Percentiles rank a stretch among this genome's conserved stretches.
These are phyloP conservation scores for Steinernema feltiae DNA, from an alignment of 1,140 invertebrate genomes.

Conservation along the genomic window DNA sequence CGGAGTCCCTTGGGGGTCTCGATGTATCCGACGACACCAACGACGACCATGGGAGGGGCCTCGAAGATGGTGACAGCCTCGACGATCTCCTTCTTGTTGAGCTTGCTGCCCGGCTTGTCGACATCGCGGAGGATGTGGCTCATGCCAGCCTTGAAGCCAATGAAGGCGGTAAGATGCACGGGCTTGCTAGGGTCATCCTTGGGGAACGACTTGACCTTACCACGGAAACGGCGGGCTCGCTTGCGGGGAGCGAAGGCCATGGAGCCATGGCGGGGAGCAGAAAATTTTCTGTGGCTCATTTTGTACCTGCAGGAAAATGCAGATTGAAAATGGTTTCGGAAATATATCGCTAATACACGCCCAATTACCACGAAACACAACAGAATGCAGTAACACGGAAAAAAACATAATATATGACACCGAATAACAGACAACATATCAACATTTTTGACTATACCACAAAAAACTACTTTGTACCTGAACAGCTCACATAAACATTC, in stretches of 20 bases:
- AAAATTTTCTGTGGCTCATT: conserved; percentile 98
- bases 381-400: too few species aligned
- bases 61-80: conserved; percentile 97
- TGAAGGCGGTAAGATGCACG: conserved; percentile 92
- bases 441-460: too few species aligned
- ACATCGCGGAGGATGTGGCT: conserved; percentile 97
- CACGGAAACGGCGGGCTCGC: conserved; percentile 84
- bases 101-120: conserved; percentile 91
- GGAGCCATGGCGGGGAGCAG: conserved; percentile 95
- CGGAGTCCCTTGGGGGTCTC: conserved; percentile 92
- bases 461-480: too few species aligned
- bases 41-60: conserved; percentile 93
- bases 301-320: conserved; percentile 39
- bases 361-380: too few species aligned
- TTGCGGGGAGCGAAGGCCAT: conserved; percentile 99
- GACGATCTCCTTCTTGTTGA: conserved; percentile 99
- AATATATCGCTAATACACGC: too few species aligned
- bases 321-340: not conserved
- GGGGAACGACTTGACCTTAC: conserved; percentile 99
- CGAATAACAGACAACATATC: too few species aligned
- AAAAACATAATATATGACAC: too few species aligned
- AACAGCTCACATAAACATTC: too few species aligned
- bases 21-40: conserved; percentile 96
- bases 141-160: conserved; percentile 99
- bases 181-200: conserved; percentile 93